Evolutionary conservation across 2,888 invertebrate genomes (phyloP).

Genomic region (Actias luna): DNA sequence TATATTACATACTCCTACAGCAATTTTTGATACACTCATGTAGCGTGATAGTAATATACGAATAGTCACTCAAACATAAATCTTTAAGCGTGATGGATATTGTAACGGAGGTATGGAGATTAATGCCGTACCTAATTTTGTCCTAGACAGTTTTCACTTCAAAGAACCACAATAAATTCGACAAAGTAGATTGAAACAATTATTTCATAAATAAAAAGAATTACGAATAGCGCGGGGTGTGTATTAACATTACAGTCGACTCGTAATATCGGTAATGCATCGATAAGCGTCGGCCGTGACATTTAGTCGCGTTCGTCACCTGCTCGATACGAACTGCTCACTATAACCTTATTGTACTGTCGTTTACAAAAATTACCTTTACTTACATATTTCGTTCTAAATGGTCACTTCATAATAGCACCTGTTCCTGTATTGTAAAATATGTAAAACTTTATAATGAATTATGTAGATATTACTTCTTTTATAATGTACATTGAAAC

Average conservation of each 20-base stretch:
- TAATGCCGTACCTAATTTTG: too few species aligned
- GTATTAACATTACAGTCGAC: slow-evolving; percentile 19
- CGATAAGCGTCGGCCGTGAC: slow-evolving; percentile 40
- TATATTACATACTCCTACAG: too few species aligned
- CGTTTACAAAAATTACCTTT: slow-evolving; percentile 19
- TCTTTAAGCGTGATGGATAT: too few species aligned
- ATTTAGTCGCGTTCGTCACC: slow-evolving; percentile 35
- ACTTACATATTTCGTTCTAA: slow-evolving; percentile 1
- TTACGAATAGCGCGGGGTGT: neutral
- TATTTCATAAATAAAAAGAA: neutral
- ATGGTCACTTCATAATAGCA: neutral
- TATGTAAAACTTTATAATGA: neutral
- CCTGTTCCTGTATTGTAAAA: slow-evolving; percentile 8
- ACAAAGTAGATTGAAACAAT: neutral
- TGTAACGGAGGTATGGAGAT: too few species aligned
- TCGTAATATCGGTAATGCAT: slow-evolving; percentile 34
- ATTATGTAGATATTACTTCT: neutral
- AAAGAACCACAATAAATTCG: neutral
- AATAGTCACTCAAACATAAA: too few species aligned
- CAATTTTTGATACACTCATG: too few species aligned
- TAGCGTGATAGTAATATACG: too few species aligned
- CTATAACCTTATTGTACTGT: slow-evolving; percentile 39
- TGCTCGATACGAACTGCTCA: slow-evolving; percentile 13
- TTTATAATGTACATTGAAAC: neutral
- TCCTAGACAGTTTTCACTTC: too few species aligned